These are phyloP conservation scores for Galbula dea DNA, from an alignment of 2,113 vertebrate genomes.

Conservation along the genomic window DNA sequence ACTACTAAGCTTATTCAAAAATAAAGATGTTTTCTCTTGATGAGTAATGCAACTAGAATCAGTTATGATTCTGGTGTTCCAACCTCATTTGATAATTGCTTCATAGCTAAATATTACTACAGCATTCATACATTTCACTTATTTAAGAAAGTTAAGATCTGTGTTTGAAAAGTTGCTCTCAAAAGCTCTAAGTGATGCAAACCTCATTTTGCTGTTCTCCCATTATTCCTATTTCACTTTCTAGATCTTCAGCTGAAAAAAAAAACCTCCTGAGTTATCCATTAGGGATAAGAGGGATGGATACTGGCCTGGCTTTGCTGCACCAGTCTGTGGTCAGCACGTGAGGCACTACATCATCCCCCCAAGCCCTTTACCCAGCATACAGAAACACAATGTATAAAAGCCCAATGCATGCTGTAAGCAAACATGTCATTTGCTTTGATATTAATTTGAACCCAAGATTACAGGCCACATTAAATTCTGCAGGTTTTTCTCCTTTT, in stretches of 20 bases:
- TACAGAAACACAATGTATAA: background rate
- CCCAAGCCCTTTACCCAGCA: background rate
- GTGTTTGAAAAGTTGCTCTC: background rate
- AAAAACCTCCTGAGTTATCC: background rate
- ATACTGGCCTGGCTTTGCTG: background rate
- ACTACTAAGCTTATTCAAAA: background rate
- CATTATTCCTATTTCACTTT: background rate
- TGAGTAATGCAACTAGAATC: background rate
- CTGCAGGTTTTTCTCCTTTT: background rate
- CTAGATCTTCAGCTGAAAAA: background rate
- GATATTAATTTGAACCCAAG: background rate
- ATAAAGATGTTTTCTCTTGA: background rate
- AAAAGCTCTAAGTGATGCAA: background rate
- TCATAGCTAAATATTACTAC: background rate
- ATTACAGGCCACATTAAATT: background rate
- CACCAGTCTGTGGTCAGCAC: background rate
- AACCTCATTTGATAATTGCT: background rate
- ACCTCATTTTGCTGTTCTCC: background rate
- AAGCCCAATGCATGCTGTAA: rapidly evolving
- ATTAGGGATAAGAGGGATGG: background rate
- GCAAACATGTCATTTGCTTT: background rate
- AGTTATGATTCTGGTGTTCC: background rate
- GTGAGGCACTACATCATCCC: background rate
- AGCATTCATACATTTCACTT: background rate
- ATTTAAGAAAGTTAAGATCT: background rate